Evolutionary conservation across 2,888 invertebrate genomes (phyloP).

Genomic region (Temnothorax rugatulus): DNA sequence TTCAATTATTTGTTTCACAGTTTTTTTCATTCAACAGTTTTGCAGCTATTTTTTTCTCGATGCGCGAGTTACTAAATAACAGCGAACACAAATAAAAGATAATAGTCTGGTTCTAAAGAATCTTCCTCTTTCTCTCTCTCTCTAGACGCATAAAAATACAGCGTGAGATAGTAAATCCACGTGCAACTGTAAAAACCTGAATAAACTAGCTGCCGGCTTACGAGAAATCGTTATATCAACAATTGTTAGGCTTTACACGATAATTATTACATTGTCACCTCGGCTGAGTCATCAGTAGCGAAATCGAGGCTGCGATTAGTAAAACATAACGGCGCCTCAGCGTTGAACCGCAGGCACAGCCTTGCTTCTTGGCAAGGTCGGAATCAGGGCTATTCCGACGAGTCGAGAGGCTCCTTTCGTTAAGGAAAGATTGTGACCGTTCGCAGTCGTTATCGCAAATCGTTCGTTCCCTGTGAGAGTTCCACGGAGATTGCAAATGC

Average conservation of each 20-base stretch:
- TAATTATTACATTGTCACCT: conserved; percentile 21
- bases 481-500: not conserved
- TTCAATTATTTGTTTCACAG: too few relatives aligned
- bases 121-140: too few relatives aligned
- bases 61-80: not conserved
- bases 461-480: not conserved
- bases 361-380: conserved; percentile 53
- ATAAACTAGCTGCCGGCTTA: not conserved
- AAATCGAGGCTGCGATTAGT: conserved; percentile 64
- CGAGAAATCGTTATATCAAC: conserved; percentile 22
- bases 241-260: conserved; percentile 1
- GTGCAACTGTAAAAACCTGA: conserved; percentile 6
- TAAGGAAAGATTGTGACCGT: not conserved
- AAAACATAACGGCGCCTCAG: conserved; percentile 34
- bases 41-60: not conserved
- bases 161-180: not conserved
- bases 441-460: conserved; percentile 33
- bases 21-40: not conserved
- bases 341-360: conserved; percentile 31
- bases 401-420: not conserved
- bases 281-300: conserved; percentile 43
- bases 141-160: not conserved
- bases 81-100: not conserved
- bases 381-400: not conserved
- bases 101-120: not conserved